These are phyloP conservation scores for Diloba caeruleocephala DNA, from an alignment of 2,888 invertebrate species.

Conservation along the genomic window DNA sequence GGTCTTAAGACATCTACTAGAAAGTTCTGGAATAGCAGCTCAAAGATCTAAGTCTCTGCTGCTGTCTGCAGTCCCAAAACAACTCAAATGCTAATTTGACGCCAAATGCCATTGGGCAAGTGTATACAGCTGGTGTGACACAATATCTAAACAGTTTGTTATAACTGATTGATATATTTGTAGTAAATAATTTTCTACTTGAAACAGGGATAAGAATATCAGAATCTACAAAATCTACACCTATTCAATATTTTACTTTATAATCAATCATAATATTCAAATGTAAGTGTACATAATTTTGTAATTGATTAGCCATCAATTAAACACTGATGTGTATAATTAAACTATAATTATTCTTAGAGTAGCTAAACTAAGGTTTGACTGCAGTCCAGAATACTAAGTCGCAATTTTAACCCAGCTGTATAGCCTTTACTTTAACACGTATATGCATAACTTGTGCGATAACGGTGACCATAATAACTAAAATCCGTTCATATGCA, in stretches of 20 bases:
- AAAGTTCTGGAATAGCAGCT: conserved; percentile 1
- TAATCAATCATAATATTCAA: no score
- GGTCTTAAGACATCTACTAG: not conserved
- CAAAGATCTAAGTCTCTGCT: not conserved
- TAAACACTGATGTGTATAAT: no score
- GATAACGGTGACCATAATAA: conserved; percentile 22
- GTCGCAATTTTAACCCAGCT: conserved; percentile 41
- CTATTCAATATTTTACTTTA: no score
- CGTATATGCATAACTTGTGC: conserved; percentile 37
- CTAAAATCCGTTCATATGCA: conserved; percentile 7
- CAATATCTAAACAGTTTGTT: no score
- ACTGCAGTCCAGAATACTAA: conserved; percentile 33
- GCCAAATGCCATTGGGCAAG: no score
- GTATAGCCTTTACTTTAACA: conserved; percentile 39
- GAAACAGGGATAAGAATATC: no score
- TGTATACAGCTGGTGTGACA: no score
- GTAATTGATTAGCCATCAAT: no score
- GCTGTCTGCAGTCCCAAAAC: conserved; percentile 14
- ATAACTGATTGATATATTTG: no score
- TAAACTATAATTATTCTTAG: conserved; percentile 11
- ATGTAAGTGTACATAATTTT: conserved; percentile 9
- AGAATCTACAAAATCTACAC: no score
- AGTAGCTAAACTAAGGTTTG: conserved; percentile 12
- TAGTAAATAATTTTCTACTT: no score
- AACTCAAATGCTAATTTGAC: no score